A percentile compares a stretch with the other conserved stretches of the same genome.
phyloP scores from a whole-genome alignment of 2,113 vertebrate genomes.

The Phasianus colchicus region DNA sequence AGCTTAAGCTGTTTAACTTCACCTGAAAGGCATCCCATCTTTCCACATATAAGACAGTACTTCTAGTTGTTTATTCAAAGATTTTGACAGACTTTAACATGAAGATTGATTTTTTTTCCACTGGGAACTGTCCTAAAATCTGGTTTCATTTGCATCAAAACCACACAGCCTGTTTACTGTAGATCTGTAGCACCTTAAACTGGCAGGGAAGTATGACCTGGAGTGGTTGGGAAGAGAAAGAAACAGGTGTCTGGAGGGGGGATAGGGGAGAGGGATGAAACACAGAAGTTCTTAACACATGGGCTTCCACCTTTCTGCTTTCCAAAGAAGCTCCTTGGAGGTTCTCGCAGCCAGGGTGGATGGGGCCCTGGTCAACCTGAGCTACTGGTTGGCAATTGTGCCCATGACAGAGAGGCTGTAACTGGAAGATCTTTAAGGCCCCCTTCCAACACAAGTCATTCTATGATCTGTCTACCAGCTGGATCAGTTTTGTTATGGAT shows the following conservation, averaged over 20 bases:
- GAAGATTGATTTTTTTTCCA: background rate
- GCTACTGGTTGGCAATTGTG: too few species aligned
- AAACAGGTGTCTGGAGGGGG: background rate
- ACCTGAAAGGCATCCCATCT: background rate
- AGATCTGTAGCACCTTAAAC: background rate
- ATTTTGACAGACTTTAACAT: slow-evolving; percentile 4
- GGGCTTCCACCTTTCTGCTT: background rate
- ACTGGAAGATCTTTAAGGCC: too few species aligned
- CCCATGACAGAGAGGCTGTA: too few species aligned
- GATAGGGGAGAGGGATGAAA: background rate
- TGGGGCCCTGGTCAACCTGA: too few species aligned
- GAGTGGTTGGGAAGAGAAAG: background rate
- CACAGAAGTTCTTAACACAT: background rate
- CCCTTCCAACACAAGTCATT: too few species aligned
- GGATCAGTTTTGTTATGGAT: background rate
- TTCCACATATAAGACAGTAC: background rate
- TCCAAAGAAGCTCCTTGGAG: too few species aligned
- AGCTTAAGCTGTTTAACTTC: background rate
- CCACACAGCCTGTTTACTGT: background rate
- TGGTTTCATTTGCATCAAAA: background rate
- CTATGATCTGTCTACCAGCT: background rate
- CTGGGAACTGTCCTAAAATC: background rate
- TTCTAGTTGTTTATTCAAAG: background rate
- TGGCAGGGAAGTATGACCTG: background rate
- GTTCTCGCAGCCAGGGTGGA: too few species aligned